phyloP scores from a whole-genome alignment of 2,113 vertebrate species.

The Hydrolagus affinis region DNA sequence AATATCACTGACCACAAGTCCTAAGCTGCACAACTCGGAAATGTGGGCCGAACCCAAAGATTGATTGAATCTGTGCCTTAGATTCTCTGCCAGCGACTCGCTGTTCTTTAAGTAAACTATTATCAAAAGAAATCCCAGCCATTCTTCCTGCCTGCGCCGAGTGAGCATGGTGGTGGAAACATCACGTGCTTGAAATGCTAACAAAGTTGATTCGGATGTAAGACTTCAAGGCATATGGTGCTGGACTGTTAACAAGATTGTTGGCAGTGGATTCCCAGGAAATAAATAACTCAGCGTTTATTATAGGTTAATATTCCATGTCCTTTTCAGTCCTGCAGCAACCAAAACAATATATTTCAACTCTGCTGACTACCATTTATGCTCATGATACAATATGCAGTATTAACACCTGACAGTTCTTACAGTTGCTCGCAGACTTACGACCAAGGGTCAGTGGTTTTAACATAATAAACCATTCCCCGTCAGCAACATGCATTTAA shows the following conservation, averaged over 20 bases:
- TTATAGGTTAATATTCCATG: not conserved
- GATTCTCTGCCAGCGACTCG: not conserved
- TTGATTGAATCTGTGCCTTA: constrained; percentile 2
- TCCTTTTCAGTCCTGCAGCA: not conserved
- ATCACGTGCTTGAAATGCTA: not conserved
- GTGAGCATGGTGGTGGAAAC: no score
- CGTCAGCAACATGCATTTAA: not conserved
- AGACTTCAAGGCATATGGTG: not conserved
- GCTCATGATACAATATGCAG: constrained; percentile 6
- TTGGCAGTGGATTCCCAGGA: not conserved
- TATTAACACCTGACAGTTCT: not conserved
- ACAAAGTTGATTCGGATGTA: not conserved
- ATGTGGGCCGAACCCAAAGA: not conserved
- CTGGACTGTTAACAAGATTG: not conserved
- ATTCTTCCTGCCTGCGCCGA: not conserved
- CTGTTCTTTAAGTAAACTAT: constrained; percentile 1
- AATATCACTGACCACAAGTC: no score
- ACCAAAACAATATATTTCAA: not conserved
- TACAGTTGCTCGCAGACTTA: not conserved
- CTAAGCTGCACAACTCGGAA: not conserved
- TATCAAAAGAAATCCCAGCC: not conserved
- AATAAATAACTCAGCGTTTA: constrained; percentile 5
- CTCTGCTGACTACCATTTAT: not conserved
- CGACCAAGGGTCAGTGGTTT: not conserved
- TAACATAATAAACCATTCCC: constrained; percentile 17